phyloP scores from a whole-genome alignment of 2,113 vertebrate genomes.

The human region GRCh38 chrY:18865001-18865500 shows the following conservation, averaged over 20 bases:
- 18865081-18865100: background rate
- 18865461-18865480: constrained; percentile 84
- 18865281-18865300: background rate
- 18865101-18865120: background rate
- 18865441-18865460: constrained; percentile 82
- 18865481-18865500: constrained; percentile 84
- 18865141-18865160: background rate
- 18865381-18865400: background rate
- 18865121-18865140: background rate
- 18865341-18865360: background rate
- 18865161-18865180: background rate
- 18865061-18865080: background rate
- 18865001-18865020: background rate
- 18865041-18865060: background rate
- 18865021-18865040: background rate
- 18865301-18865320: constrained; percentile 12
- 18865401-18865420: constrained; percentile 86
- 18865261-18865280: background rate
- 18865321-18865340: background rate
- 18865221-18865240: too few relatives aligned
- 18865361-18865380: constrained; percentile 21
- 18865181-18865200: background rate
- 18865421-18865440: constrained; percentile 87
- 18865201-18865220: too few relatives aligned
- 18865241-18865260: background rate